Evolutionary conservation across 2,113 vertebrate genomes (phyloP), one percentile per base, ranked within the genome.

Genomic region (Mirza zaza): DNA sequence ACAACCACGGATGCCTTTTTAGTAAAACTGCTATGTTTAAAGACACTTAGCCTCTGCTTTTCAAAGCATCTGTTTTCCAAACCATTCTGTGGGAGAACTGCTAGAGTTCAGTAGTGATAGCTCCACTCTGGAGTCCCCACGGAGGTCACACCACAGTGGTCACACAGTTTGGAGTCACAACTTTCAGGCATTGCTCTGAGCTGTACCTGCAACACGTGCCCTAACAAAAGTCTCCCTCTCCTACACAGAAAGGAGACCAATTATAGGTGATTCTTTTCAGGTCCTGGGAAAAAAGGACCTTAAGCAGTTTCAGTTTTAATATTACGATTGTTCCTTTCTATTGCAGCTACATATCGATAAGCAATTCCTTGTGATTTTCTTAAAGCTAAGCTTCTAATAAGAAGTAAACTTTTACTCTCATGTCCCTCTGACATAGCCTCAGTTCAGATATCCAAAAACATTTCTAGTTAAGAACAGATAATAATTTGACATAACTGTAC

Each of bases 71-170:
- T 34, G 23, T 77, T 79, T 87, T 61, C 83, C 52, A 23, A 73
- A 52, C 34, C 21, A 11, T 25, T 20, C 2, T 63, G 81, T 80
- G 48, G n/a, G 34, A 10, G 29, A 79, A 67, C 50, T 12, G 13
- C 20, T 36, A 2, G 5, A 27, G 48, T 50, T 36, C 36, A 52
- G 29, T 48, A 34, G 36, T 27, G 52, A 29, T 0, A 4, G 14
- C 6, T 89, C 45, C 18, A 29, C 59, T 63, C 34, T 10, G 12
- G 3, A 14, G 21, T 6, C 23, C 34, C 32, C 10, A 10, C 4
- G 0, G 9, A 50, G 9, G 9, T 39, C 50, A 18, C 0, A 1
- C 14, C 23, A 45, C 8, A 34, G 11, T 0, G 15, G 25, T 17
- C 18, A 27, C 23, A 27, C 5, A 45, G 15, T 25, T 27, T 42